A percentile compares a stretch with the other conserved stretches of the same genome.
Conservation (phyloP, 2,797 vertebrate species). For the Chiroxiphia lanceolata region DNA sequence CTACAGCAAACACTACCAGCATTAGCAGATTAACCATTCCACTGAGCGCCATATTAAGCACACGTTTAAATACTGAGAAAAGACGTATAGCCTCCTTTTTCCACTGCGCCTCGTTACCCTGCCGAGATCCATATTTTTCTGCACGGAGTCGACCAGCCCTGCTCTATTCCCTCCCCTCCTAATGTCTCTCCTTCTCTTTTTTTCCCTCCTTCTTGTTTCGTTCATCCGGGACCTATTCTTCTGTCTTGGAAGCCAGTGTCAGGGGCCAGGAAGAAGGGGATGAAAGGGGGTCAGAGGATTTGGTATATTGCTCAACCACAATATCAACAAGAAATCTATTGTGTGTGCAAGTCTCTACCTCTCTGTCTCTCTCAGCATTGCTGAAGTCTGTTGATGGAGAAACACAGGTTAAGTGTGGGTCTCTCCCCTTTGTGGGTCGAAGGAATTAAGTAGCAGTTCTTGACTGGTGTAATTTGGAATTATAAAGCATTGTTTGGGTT, state of each 20-base stretch:
- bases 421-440: not conserved
- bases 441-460: not conserved
- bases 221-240: not conserved
- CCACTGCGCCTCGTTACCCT: constrained; percentile 72
- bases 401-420: not conserved
- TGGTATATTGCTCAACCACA: not conserved
- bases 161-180: not conserved
- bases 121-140: constrained; percentile 70
- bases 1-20: constrained; percentile 75
- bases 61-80: constrained; percentile 77
- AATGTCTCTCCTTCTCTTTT: not conserved
- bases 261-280: not conserved
- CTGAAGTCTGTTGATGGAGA: not conserved
- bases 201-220: not conserved
- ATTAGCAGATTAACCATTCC: constrained; percentile 80
- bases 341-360: not conserved
- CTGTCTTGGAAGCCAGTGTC: not conserved
- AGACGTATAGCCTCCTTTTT: constrained; percentile 68
- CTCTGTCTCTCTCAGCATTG: not conserved
- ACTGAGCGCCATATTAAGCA: constrained; percentile 78
- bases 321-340: not conserved
- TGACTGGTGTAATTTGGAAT: constrained; percentile 41
- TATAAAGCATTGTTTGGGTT: constrained; percentile 69
- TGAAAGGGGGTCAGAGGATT: not conserved
- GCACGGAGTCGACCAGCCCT: not conserved